Base-by-base conservation (phyloP, 2,888 invertebrate genomes). In the Callyntrura guangdongensis region DNA sequence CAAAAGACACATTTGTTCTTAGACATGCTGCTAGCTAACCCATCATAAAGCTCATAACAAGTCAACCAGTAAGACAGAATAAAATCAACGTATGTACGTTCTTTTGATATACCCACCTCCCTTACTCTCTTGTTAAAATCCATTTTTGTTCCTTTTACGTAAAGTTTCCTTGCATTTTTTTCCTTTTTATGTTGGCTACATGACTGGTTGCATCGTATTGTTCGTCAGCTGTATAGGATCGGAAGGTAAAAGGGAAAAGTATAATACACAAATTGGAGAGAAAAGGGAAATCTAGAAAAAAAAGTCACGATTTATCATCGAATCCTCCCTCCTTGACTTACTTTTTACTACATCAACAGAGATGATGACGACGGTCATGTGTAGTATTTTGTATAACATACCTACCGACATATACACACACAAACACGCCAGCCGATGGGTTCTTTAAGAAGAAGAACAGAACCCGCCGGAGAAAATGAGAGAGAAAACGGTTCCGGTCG, bases 221-320 rank as follows among this genome's bases (percentile, higher is more conserved):
- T 72, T 84, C 20, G 5, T 36, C 36, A 4, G 20, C 49, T 36
- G 82, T 45, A 72, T 36, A 27, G 9, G 22, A 49, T 45, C 81
- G 83, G 89, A 89, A 83, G 47, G 14, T 4, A 27, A 87, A 53
- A 53, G 84, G 84, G 84, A 89, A 85, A 90, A 69, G 81, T 27
- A 72, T 90, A 85, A 84, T 89, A 77, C 89, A 89, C 89, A 89
- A 89, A 84, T 89, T 89, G 89, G 77, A 90, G 90, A 90, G 81
- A 90, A 64, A 85, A 85, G 61, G 90, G 90, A 85, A 90, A 85
- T 47, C 85, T 67, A 88, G 84, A 85, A 85, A 89, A 85, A 89
- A 89, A 90, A 79, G 90, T 85, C 90, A 90, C 85, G 90, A 90
- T 90, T 90, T 90, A 90, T 90, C 90, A 90, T 85, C 81, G 84